These are phyloP conservation scores for Lycaon pictus DNA, from an alignment of 2,113 vertebrate genomes.

Conservation along the genomic window DNA sequence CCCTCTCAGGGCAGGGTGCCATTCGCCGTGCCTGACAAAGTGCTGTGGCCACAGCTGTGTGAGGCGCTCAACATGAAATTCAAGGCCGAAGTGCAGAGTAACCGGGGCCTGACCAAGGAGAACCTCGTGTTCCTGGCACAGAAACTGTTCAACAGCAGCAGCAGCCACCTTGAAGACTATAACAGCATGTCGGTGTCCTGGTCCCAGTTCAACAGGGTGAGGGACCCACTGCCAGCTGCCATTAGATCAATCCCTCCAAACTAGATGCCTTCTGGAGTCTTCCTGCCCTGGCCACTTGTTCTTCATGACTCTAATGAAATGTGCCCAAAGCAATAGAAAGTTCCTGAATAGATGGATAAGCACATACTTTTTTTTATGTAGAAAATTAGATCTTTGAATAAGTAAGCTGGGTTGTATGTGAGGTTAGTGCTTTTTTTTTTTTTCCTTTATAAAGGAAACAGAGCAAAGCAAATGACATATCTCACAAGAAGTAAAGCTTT, in stretches of 20 bases:
- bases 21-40: conserved; percentile 96
- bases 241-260: not conserved
- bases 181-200: conserved; percentile 96
- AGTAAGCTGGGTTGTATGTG: not conserved
- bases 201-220: conserved; percentile 99
- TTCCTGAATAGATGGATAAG: not conserved
- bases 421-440: not conserved
- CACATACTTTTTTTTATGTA: not conserved
- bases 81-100: conserved; percentile 97
- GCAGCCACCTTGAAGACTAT: conserved; percentile 94
- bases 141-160: conserved; percentile 96
- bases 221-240: not conserved
- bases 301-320: not conserved
- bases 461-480: not conserved
- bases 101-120: conserved; percentile 95
- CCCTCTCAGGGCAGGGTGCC: conserved; percentile 95
- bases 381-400: not conserved
- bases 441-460: not conserved
- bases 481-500: not conserved
- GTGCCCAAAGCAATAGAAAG: not conserved
- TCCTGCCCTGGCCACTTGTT: not conserved
- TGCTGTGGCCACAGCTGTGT: conserved; percentile 95
- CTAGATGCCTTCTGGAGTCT: not conserved
- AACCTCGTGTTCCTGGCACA: conserved; percentile 97
- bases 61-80: conserved; percentile 99